Conservation (phyloP, 2,113 vertebrate species). For the Oreocharis arfaki region DNA sequence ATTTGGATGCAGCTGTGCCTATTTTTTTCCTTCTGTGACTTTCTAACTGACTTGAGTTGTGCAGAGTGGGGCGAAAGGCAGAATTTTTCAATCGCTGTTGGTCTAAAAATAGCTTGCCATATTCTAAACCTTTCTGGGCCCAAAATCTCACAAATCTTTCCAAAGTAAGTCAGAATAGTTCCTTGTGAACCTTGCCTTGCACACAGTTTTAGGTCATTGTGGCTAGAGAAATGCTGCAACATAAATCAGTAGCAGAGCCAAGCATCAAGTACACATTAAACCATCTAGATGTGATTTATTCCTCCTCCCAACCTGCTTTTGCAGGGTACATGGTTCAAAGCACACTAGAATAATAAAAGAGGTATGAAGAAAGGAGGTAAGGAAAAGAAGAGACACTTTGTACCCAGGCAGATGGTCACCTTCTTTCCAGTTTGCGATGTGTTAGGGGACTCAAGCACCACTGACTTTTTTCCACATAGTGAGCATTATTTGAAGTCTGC, state of each 20-base stretch:
- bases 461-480: not conserved
- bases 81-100: not conserved
- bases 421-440: not conserved
- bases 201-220: not conserved
- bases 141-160: not conserved
- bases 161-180: not conserved
- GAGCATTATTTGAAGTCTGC: not conserved
- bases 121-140: not conserved
- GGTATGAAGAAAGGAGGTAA: not conserved
- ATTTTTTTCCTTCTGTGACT: not conserved
- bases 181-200: not conserved
- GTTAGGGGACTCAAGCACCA: not conserved
- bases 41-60: not conserved
- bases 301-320: not conserved
- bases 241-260: not conserved
- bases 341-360: not conserved
- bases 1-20: not conserved
- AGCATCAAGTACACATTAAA: not conserved
- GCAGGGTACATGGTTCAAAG: not conserved
- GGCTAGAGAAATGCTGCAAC: not conserved
- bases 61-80: not conserved
- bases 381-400: not conserved
- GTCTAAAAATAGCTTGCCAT: not conserved
- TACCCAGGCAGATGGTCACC: not conserved
- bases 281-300: not conserved